A percentile compares a stretch with the other conserved stretches of the same genome.
These are phyloP conservation scores for Graphium colonna DNA, from an alignment of 2,888 invertebrate genomes.

Conservation along the genomic window DNA sequence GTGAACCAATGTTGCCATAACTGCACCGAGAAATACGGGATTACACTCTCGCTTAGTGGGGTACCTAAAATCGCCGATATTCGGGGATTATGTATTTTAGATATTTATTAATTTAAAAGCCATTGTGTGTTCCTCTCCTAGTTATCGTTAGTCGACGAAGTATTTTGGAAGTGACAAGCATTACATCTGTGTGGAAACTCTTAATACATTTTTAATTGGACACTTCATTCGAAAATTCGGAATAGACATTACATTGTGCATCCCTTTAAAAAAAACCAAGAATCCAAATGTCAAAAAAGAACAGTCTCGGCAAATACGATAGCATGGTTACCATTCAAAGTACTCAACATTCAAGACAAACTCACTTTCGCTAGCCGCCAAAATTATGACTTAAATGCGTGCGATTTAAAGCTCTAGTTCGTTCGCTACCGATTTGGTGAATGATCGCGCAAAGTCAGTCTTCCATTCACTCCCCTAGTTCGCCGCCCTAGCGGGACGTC, in stretches of 20 bases:
- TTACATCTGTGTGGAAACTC: no score
- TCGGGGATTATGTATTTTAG: no score
- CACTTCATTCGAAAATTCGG: no score
- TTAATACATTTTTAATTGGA: no score
- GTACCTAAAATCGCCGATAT: background rate
- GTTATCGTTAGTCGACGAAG: no score
- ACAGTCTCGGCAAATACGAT: background rate
- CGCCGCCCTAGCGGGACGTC: conserved; percentile 52
- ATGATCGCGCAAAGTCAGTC: conserved; percentile 32
- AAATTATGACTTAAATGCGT: conserved; percentile 1
- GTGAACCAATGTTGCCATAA: conserved; percentile 33
- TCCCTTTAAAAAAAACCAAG: no score
- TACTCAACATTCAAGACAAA: conserved; percentile 11
- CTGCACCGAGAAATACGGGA: background rate
- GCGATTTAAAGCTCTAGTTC: conserved; percentile 34
- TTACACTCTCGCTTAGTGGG: background rate
- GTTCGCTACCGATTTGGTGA: conserved; percentile 17
- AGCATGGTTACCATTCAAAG: background rate
- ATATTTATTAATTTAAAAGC: no score
- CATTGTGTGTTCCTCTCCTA: no score
- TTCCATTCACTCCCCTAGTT: conserved; percentile 59
- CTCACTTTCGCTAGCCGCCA: background rate
- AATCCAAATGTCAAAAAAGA: background rate
- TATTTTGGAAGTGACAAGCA: no score
- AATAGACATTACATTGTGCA: no score